Base-by-base conservation (phyloP, 2,888 invertebrate species). In the Exocentrus adspersus region DNA sequence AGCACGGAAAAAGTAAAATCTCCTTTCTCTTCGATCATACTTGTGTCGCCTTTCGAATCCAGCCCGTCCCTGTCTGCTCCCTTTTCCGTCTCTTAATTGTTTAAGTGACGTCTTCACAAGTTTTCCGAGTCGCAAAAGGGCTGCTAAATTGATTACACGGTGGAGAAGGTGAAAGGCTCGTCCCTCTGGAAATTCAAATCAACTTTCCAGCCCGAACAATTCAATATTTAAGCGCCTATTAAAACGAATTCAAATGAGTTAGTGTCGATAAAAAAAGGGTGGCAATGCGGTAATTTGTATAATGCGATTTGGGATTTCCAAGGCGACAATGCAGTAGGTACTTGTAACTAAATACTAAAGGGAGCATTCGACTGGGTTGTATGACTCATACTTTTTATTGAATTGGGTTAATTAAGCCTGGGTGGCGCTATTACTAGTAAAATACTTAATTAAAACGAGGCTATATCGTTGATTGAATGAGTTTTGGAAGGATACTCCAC, bases 21-120 rank as follows among this genome's bases (percentile, higher is more conserved):
- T n/a, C n/a, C n/a, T n/a, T n/a, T n/a, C n/a, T n/a, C n/a, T n/a
- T n/a, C n/a, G n/a, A n/a, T n/a, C n/a, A n/a, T n/a, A 30, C n/a
- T 24, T 24, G 7, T 24, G 4, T 24, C 24, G 24, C 7, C n/a
- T 24, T 24, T 24, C 24, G 3, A 7, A 7, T 7, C 24, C 7
- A 24, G 24, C 7, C 24, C 24, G 7, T 21, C 48, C 14, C 20
- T 21, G 24, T 24, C 24, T 48, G 12, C 12, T 14, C 1, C 24
- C 24, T 7, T n/a, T 48, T 48, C 24, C 28, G n/a, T 21, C 48
- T 20, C 21, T 51, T 51, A 51, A 51, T 51, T 51, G 32, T 30
- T 51, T 19, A 30, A 37, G 32, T 51, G 51, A 51, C 51, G 24
- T 51, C 51, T 51, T 51, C 19, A n/a, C 51, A 51, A 51, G 51